Base-by-base conservation (phyloP, 1,140 invertebrate genomes). In the Euwallacea fornicatus region DNA sequence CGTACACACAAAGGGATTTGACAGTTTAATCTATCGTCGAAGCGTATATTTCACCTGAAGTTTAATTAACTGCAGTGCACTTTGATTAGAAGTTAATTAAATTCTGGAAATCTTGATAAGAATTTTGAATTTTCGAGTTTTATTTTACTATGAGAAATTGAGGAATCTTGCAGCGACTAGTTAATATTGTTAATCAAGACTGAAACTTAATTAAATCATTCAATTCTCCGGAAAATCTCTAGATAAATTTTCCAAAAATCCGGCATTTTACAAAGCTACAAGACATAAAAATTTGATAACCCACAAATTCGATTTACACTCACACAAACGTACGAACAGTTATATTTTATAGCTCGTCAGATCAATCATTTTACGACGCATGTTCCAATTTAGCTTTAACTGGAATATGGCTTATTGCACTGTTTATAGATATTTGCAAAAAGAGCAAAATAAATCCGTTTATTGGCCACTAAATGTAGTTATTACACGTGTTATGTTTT, bases 51-150 rank as follows among this genome's bases (percentile, higher is more conserved):
- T 69, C 50, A 61, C 58, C 67, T 61, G 13, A 69, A 69, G 44
- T 60, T 69, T 69, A 69, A 69, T 69, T 69, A 69, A 62, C 56
- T 69, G 44, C 54, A 69, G 15, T 44, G 15, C 43, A 62, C 56
- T 53, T 50, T 56, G 59, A 69, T 69, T 53, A 47, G 11, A 33
- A 47, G 44, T 69, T 69, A 54, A 69, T 61, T 69, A 61, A 66
- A 61, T 69, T 33, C 21, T 33, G 21, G 21, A 33, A 33, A 33
- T 33, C 21, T 33, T 33, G 21, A 33, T 33, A 33, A 33, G 21
- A 33, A 33, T 33, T 33, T 33, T 33, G 21, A 33, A 33, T 33
- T 33, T 33, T 33, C 21, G 21, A 4, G 21, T 33, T 33, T 33
- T 33, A 33, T 4, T 33, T 33, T 33, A 33, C 21, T 33, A 33